Conservation (phyloP, 2,113 vertebrate species). For the Platysteira castanea region DNA sequence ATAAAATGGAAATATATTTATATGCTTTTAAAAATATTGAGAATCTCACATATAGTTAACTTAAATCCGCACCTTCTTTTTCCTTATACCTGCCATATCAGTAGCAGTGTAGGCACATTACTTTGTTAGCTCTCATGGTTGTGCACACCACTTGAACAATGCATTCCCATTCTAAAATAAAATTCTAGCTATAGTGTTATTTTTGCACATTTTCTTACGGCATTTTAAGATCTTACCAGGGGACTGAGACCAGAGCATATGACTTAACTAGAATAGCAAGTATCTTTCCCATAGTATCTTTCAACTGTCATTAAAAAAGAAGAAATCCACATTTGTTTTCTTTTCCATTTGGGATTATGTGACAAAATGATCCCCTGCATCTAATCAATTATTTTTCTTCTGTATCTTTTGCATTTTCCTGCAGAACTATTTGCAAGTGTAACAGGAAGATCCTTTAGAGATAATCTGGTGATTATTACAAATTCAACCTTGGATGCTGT, state of each 20-base stretch:
- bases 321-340: conserved; percentile 52
- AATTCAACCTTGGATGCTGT: conserved; percentile 58
- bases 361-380: conserved; percentile 62
- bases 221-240: not conserved
- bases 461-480: conserved; percentile 78
- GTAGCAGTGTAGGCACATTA: not conserved
- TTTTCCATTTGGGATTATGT: conserved; percentile 70
- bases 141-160: not conserved
- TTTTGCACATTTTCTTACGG: not conserved
- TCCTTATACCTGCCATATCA: not conserved
- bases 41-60: not conserved
- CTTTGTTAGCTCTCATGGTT: not conserved
- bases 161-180: not conserved
- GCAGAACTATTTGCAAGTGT: conserved; percentile 74
- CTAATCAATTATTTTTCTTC: conserved; percentile 69
- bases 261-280: not conserved
- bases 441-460: conserved; percentile 72
- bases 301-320: conserved; percentile 27
- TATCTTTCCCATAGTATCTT: not conserved
- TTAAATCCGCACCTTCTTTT: not conserved
- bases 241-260: not conserved
- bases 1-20: not conserved
- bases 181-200: not conserved
- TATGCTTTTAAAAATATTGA: not conserved
- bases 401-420: conserved; percentile 68